Percentiles rank a stretch among this genome's conserved stretches.
These are phyloP conservation scores for Leptopterna dolabrata DNA, from an alignment of 2,888 invertebrate species.

Conservation along the genomic window DNA sequence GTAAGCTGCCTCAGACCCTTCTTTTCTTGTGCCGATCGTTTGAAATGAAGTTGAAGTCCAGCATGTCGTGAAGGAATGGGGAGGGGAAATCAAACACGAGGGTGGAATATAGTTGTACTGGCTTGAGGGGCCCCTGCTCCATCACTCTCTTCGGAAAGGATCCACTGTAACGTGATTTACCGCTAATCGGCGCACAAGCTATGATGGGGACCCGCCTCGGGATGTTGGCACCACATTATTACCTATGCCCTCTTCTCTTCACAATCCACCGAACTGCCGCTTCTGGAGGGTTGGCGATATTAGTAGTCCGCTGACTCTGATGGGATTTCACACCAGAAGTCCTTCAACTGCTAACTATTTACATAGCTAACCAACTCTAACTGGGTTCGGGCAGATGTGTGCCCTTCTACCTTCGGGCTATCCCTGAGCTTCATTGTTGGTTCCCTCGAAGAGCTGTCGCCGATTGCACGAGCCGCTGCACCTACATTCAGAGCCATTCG, in stretches of 20 bases:
- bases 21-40: no score
- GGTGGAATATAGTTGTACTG: neutral
- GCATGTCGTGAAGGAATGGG: neutral
- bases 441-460: neutral
- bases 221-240: conserved; percentile 30
- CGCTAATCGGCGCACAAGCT: conserved; percentile 23
- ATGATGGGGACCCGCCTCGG: conserved; percentile 9
- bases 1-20: no score
- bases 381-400: conserved; percentile 24
- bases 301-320: neutral
- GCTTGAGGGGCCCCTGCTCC: neutral
- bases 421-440: neutral
- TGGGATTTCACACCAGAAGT: conserved; percentile 39
- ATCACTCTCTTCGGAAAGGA: neutral
- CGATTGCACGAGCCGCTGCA: conserved; percentile 4
- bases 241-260: conserved; percentile 9
- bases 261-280: neutral
- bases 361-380: conserved; percentile 38
- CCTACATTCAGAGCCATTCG: conserved; percentile 5
- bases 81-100: neutral
- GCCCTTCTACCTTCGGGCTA: conserved; percentile 7
- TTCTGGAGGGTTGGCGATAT: neutral
- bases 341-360: conserved; percentile 26
- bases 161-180: conserved; percentile 23
- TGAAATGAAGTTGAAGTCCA: no score